phyloP scores from a whole-genome alignment of 2,888 invertebrate species.

The Sisyra terminalis region DNA sequence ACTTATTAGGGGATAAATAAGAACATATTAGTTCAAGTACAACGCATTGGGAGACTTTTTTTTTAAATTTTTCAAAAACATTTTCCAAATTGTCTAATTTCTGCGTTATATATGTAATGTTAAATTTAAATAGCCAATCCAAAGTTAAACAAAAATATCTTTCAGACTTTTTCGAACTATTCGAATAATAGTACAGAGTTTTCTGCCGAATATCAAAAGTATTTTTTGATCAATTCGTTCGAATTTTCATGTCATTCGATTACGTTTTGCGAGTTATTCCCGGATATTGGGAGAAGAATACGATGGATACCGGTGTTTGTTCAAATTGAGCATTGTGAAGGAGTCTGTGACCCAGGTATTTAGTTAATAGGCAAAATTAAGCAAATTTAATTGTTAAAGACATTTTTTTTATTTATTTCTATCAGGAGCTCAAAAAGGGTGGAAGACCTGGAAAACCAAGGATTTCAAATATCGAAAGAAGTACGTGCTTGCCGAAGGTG shows the following conservation, averaged over 20 bases:
- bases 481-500: slow-evolving; percentile 32
- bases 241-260: slow-evolving; percentile 30
- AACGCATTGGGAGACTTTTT: too few relatives aligned
- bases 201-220: background rate
- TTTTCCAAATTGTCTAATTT: too few relatives aligned
- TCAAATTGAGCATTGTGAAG: slow-evolving; percentile 23
- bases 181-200: background rate
- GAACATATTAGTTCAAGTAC: too few relatives aligned
- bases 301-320: slow-evolving; percentile 33
- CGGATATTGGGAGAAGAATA: slow-evolving; percentile 29
- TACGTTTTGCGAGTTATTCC: slow-evolving; percentile 25
- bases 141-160: too few relatives aligned
- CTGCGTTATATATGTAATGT: too few relatives aligned
- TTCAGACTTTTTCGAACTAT: background rate
- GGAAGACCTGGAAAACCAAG: slow-evolving; percentile 26
- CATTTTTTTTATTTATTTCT: slow-evolving; percentile 1
- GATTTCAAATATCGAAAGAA: slow-evolving; percentile 31
- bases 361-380: background rate
- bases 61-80: too few relatives aligned
- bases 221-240: background rate
- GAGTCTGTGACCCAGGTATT: slow-evolving; percentile 23
- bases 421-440: slow-evolving; percentile 23
- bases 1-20: too few relatives aligned
- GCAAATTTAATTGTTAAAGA: background rate
- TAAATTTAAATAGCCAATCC: too few relatives aligned